Evolutionary conservation across 30 jellyfish, hydroid and myxozoan species (phyloP).

Genomic region (Nemopilema nomurai): DNA sequence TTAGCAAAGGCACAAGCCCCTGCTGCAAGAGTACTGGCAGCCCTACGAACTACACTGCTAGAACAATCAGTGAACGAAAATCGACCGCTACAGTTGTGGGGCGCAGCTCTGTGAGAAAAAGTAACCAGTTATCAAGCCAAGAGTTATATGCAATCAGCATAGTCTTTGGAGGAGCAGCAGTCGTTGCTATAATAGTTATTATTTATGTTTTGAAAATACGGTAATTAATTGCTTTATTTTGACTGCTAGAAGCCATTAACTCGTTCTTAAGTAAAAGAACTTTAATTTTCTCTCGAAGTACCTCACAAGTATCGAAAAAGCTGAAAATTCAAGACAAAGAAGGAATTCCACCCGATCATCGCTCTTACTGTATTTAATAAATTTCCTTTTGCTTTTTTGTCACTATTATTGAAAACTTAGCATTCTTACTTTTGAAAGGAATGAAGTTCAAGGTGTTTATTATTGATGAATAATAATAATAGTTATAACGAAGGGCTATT

Average conservation of each 20-base stretch:
- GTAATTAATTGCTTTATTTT: neutral
- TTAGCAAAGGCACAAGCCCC: neutral
- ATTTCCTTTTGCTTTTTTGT: no score
- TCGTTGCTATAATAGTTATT: neutral
- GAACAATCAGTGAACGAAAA: neutral
- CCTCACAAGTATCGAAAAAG: no score
- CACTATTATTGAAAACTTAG: no score
- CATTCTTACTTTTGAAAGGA: no score
- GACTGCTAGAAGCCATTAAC: neutral
- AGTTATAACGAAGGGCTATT: no score
- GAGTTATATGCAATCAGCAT: neutral
- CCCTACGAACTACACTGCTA: neutral
- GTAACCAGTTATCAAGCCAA: neutral
- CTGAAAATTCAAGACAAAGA: no score
- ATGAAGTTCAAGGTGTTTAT: no score
- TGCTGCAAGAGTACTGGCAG: neutral
- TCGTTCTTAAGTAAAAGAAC: no score
- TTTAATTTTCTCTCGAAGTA: no score
- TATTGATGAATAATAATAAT: no score
- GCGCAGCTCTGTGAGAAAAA: neutral
- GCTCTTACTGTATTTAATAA: no score
- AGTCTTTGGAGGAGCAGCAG: conserved; percentile 1
- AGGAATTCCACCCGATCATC: no score
- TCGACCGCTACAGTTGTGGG: neutral
- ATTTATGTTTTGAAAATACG: neutral